Evolutionary conservation across 2,888 invertebrate species (phyloP), one percentile per base, ranked within the genome.

Genomic region (Eupeodes luniger): DNA sequence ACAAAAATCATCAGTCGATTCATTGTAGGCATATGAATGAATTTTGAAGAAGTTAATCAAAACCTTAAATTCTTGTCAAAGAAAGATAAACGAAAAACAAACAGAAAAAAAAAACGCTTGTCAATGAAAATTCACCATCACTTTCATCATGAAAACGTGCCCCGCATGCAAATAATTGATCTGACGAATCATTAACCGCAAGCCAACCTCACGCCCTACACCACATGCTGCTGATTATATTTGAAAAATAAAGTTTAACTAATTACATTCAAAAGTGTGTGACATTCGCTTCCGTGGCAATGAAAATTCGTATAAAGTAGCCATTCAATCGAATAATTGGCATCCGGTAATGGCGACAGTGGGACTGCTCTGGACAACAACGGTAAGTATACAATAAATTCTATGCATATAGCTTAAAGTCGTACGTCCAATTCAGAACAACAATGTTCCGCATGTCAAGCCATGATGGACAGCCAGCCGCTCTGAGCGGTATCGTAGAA

Each of bases 221-320:
- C 40, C 40, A 9, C 40, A 9, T 9, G 40, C 40, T 40, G 40
- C 40, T 40, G 40, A 5, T 40, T 78, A 74, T 78, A 66, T 70
- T 59, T 81, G 74, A 74, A 82, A 83, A 84, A 85, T 85, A 85
- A 75, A 77, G 4, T 62, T 85, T 75, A 78, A 78, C 69, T 88
- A 85, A 88, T 88, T 88, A 81, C 78, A 78, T 77, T 88, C 74
- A 69, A 84, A 81, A 78, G 84, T 84, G 81, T 72, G 84, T 72
- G 84, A 81, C 81, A 78, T 84, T 78, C 66, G 77, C 77, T 85
- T 88, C 88, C 85, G 88, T 40, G 84, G 53, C 81, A 53, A 51
- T 51, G 59, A 66, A 67, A 67, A 69, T 59, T 75, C 59, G 34
- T 44, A 74, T 70, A 70, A 55, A 55, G 78, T 84, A 77, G 69